phyloP scores from a whole-genome alignment of 2,888 invertebrate species.

The Lasius platythorax region DNA sequence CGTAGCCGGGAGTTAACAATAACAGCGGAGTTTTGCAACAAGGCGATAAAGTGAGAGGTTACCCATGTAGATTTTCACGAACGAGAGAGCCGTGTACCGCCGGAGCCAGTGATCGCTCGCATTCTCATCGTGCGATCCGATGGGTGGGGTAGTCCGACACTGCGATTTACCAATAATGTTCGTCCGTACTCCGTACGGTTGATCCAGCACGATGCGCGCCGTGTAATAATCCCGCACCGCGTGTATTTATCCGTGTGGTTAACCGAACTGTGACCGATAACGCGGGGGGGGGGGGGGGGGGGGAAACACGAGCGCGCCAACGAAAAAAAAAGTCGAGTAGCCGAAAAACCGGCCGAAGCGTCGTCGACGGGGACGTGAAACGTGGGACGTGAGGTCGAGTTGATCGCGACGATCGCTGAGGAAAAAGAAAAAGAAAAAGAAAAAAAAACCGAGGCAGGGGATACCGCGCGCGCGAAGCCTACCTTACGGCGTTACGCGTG shows the following conservation, averaged over 20 bases:
- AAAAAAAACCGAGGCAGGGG: too few relatives aligned
- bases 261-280: neutral
- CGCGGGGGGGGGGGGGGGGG: neutral
- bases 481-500: too few relatives aligned
- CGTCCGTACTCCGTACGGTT: neutral
- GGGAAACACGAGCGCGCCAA: neutral
- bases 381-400: neutral
- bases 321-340: neutral
- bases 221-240: neutral
- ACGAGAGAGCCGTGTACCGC: neutral
- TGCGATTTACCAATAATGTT: neutral
- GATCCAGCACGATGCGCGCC: neutral
- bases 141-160: neutral
- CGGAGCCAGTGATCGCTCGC: neutral
- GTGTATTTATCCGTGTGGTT: neutral
- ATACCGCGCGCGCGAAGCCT: too few relatives aligned
- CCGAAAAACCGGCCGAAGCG: neutral
- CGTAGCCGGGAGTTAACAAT: neutral
- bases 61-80: slow-evolving; percentile 8
- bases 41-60: slow-evolving; percentile 14
- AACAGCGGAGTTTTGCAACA: neutral
- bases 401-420: too few relatives aligned
- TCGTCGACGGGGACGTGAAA: neutral
- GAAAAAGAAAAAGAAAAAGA: too few relatives aligned
- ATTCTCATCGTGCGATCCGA: neutral